Evolutionary conservation across 2,113 vertebrate species (phyloP).

Genomic region (Corvus hawaiiensis): DNA sequence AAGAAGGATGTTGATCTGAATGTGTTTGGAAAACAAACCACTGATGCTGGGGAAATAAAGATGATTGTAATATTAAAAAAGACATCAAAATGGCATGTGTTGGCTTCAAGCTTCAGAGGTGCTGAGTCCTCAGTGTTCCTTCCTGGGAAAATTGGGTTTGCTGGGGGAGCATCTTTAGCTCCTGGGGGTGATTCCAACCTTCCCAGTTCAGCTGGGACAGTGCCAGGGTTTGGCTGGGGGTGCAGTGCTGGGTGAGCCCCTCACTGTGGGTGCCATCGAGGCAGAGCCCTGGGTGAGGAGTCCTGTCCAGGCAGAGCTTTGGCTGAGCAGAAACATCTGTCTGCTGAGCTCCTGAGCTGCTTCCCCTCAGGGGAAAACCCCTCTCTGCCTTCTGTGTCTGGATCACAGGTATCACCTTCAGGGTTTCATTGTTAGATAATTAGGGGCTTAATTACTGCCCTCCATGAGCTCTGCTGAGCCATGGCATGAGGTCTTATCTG

Average conservation of each 20-base stretch:
- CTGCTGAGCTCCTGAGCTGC: neutral
- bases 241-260: neutral
- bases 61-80: neutral
- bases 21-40: neutral
- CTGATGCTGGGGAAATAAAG: neutral
- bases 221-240: neutral
- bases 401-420: fast-evolving
- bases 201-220: neutral
- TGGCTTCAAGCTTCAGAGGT: neutral
- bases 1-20: neutral
- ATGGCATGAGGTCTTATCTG: fast-evolving
- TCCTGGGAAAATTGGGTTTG: neutral
- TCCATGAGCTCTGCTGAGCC: fast-evolving
- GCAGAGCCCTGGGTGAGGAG: neutral
- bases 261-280: neutral
- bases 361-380: neutral
- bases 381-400: fast-evolving
- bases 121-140: fast-evolving
- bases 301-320: neutral
- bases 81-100: neutral
- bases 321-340: neutral
- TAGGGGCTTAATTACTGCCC: neutral
- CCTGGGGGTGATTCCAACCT: neutral
- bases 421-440: neutral
- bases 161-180: neutral